phyloP scores from a whole-genome alignment of 2,113 vertebrate genomes.

The Coreoperca whiteheadi region DNA sequence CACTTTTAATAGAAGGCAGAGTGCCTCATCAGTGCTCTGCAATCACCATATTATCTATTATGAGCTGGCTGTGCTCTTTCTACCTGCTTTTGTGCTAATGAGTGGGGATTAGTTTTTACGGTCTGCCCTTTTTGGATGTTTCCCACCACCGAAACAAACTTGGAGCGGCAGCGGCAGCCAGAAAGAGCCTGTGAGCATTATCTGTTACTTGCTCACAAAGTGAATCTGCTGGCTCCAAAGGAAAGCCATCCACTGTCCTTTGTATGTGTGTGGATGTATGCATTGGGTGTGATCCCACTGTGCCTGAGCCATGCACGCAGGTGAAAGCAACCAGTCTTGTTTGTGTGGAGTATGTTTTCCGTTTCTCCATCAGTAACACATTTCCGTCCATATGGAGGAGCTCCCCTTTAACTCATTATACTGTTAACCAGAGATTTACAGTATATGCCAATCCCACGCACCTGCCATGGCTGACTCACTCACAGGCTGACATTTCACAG shows the following conservation, averaged over 20 bases:
- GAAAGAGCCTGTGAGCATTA: slow-evolving; percentile 50
- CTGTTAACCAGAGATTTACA: slow-evolving; percentile 62
- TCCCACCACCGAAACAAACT: slow-evolving; percentile 54
- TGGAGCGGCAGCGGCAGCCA: slow-evolving; percentile 53
- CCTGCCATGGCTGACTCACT: slow-evolving; percentile 71
- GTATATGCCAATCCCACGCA: slow-evolving; percentile 65
- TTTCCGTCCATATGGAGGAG: slow-evolving; percentile 40
- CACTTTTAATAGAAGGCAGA: slow-evolving; percentile 73
- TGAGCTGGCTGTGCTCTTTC: slow-evolving; percentile 41
- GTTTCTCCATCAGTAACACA: slow-evolving; percentile 33
- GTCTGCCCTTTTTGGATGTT: slow-evolving; percentile 29
- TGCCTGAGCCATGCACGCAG: slow-evolving; percentile 30
- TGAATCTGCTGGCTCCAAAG: slow-evolving; percentile 44
- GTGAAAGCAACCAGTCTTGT: slow-evolving; percentile 21
- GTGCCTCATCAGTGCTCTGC: slow-evolving; percentile 54
- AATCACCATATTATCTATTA: slow-evolving; percentile 58
- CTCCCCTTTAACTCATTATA: slow-evolving; percentile 50
- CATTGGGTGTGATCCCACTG: slow-evolving; percentile 1
- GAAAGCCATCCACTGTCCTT: slow-evolving; percentile 13
- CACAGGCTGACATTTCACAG: slow-evolving; percentile 71
- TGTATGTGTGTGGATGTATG: slow-evolving; percentile 13
- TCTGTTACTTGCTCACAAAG: slow-evolving; percentile 50
- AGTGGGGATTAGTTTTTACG: slow-evolving; percentile 40
- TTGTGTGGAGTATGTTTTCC: slow-evolving; percentile 37
- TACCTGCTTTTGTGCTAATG: slow-evolving; percentile 32